Conservation (phyloP, 2,113 vertebrate species). For the Brachirus orientalis region DNA sequence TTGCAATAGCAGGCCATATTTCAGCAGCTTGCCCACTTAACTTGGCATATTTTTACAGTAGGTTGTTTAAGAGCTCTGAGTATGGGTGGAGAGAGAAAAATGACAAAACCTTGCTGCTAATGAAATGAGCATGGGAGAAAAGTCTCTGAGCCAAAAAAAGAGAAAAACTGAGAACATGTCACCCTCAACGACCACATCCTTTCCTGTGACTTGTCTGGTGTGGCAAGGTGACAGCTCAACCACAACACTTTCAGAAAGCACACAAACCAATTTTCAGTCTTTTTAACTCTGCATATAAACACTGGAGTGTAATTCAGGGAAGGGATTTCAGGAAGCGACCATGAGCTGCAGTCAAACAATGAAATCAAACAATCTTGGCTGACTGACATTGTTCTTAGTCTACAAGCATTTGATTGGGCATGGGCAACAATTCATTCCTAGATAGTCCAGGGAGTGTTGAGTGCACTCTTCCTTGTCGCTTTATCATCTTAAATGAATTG, state of each 20-base stretch:
- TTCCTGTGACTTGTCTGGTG: constrained; percentile 50
- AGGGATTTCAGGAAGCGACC: constrained; percentile 43
- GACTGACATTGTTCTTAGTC: neutral
- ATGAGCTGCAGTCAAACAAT: neutral
- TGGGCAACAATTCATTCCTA: neutral
- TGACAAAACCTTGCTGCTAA: neutral
- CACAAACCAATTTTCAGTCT: constrained; percentile 46
- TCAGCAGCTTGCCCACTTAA: too few relatives aligned
- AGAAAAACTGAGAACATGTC: constrained; percentile 25
- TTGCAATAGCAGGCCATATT: too few relatives aligned
- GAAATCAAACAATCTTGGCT: neutral
- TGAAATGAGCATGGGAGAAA: constrained; percentile 17
- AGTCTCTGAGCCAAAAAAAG: constrained; percentile 11
- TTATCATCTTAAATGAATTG: neutral
- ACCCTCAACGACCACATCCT: constrained; percentile 60
- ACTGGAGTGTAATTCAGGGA: constrained; percentile 20
- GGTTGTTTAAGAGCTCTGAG: too few relatives aligned
- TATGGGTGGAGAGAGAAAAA: too few relatives aligned
- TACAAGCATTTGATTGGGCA: neutral
- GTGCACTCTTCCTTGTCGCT: neutral
- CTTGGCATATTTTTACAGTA: too few relatives aligned
- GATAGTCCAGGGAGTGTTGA: neutral
- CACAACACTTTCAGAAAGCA: constrained; percentile 52
- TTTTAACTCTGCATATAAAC: constrained; percentile 38
- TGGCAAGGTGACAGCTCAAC: constrained; percentile 62